Conservation (phyloP, 1,140 invertebrate genomes). For the Drosophila kikkawai region DNA sequence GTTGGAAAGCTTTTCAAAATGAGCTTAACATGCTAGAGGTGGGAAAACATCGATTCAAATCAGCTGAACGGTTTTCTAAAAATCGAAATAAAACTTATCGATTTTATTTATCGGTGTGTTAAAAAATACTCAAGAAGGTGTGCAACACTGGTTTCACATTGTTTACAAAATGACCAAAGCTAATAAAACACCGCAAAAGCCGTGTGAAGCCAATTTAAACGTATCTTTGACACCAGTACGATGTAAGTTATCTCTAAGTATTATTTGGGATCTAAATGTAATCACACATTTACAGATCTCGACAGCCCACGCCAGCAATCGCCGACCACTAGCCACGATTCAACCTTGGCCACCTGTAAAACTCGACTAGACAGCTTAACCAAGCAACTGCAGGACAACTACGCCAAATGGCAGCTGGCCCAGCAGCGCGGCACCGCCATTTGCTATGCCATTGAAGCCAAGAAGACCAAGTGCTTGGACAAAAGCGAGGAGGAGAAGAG, state of each 20-base stretch:
- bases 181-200: slow-evolving; percentile 43
- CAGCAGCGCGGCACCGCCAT: slow-evolving; percentile 69
- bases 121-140: background rate
- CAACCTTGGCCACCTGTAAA: slow-evolving; percentile 53
- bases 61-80: background rate
- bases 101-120: background rate
- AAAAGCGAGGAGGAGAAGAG: slow-evolving; percentile 9
- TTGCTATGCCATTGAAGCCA: slow-evolving; percentile 72
- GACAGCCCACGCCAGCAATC: slow-evolving; percentile 48
- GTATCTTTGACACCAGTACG: slow-evolving; percentile 69
- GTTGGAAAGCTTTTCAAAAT: slow-evolving; percentile 13
- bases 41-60: no score
- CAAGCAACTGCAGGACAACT: slow-evolving; percentile 62
- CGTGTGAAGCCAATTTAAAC: slow-evolving; percentile 21
- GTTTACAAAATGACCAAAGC: slow-evolving; percentile 51
- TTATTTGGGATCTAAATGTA: background rate
- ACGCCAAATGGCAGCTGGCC: slow-evolving; percentile 74
- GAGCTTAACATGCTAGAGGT: background rate
- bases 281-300: slow-evolving; percentile 23
- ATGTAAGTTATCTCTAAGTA: slow-evolving; percentile 48
- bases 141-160: slow-evolving; percentile 4
- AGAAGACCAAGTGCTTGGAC: slow-evolving; percentile 66
- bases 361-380: slow-evolving; percentile 49
- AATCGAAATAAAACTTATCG: background rate
- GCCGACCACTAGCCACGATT: slow-evolving; percentile 39